Percentiles rank a stretch among this genome's conserved stretches.
Conservation (phyloP, 2,888 invertebrate genomes). For the Ophioninae sp. region DNA sequence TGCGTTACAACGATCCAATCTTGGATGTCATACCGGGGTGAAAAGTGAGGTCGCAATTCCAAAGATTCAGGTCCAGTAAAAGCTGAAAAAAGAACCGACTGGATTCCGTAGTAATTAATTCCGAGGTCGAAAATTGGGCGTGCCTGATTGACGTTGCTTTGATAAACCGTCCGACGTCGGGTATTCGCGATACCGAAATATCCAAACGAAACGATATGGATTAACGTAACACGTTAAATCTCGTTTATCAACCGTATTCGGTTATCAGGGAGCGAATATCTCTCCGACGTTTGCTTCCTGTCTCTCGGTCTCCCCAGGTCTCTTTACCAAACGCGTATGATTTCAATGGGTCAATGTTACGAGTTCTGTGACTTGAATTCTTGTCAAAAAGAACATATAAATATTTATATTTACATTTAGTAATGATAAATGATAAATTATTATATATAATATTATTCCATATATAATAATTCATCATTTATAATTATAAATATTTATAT, state of each 20-base stretch:
- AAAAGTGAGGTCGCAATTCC: no score
- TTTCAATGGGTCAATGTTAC: constrained; percentile 8
- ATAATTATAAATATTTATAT: no score
- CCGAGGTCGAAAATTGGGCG: neutral
- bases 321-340: neutral
- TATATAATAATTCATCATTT: no score
- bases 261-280: neutral
- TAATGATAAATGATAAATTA: no score
- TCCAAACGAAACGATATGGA: neutral
- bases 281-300: constrained; percentile 4
- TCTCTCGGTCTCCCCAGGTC: neutral
- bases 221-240: neutral
- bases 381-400: neutral
- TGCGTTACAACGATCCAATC: no score
- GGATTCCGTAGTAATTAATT: neutral
- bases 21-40: no score
- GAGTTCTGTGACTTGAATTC: neutral
- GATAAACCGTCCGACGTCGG: neutral
- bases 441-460: no score
- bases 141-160: neutral
- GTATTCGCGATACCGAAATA: neutral
- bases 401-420: neutral
- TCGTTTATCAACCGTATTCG: constrained; percentile 24
- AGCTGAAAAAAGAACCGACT: neutral
- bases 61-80: no score